Conservation (phyloP, 2,113 vertebrate species). For the Carassius gibelio region DNA sequence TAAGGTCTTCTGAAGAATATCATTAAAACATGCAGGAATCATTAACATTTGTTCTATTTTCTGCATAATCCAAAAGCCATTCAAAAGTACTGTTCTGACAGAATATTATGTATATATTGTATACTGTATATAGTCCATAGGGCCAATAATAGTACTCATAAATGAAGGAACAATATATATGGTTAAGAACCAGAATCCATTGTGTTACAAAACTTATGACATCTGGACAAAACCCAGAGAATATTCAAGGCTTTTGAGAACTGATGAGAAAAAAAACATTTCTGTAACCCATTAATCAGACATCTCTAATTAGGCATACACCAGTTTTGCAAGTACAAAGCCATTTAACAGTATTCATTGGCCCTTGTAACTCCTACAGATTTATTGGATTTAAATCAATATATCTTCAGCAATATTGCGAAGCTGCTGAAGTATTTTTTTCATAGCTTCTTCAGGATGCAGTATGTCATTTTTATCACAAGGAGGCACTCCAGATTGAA, state of each 20-base stretch:
- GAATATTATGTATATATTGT: not conserved
- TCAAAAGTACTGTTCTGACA: not conserved
- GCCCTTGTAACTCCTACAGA: too few relatives aligned
- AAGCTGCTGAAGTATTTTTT: constrained; percentile 6
- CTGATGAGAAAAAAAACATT: not conserved
- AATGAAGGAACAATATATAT: not conserved
- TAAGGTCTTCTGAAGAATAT: not conserved
- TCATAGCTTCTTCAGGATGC: not conserved
- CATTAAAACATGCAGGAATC: not conserved
- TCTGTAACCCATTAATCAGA: too few relatives aligned
- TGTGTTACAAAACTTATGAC: not conserved
- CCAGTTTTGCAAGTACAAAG: too few relatives aligned
- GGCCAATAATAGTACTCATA: not conserved
- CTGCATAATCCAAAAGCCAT: not conserved
- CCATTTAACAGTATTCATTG: too few relatives aligned
- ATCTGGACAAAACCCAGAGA: not conserved
- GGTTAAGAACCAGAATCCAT: not conserved
- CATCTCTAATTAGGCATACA: too few relatives aligned
- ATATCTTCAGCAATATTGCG: not conserved
- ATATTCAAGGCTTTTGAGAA: not conserved
- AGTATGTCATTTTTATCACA: constrained; percentile 30
- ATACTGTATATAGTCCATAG: not conserved
- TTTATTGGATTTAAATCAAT: too few relatives aligned
- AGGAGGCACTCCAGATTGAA: constrained; percentile 32
- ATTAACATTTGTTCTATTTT: not conserved